Conservation (phyloP, 2,888 invertebrate species). For the Maniola hyperantus region DNA sequence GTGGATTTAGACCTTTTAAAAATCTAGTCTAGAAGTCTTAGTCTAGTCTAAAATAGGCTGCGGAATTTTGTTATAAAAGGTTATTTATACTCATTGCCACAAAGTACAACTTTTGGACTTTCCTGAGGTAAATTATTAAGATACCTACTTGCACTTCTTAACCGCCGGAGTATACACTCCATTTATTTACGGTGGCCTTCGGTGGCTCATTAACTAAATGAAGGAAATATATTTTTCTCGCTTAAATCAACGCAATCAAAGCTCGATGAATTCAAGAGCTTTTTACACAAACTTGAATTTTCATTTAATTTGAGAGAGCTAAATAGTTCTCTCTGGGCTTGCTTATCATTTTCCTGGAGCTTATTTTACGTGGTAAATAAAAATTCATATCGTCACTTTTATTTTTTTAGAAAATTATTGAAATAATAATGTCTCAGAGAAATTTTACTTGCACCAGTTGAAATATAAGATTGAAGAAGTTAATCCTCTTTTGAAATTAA, state of each 20-base stretch:
- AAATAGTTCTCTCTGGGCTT: conserved; percentile 35
- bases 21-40: too few relatives aligned
- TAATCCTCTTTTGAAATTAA: too few relatives aligned
- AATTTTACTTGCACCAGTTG: neutral
- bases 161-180: conserved; percentile 20
- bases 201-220: conserved; percentile 35
- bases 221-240: conserved; percentile 37
- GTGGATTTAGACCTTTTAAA: too few relatives aligned
- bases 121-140: too few relatives aligned
- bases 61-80: too few relatives aligned
- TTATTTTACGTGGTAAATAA: conserved; percentile 10
- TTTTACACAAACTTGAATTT: conserved; percentile 39
- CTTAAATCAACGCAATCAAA: conserved; percentile 40
- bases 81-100: too few relatives aligned
- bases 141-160: conserved; percentile 27
- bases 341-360: conserved; percentile 13
- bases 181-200: conserved; percentile 10
- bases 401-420: neutral
- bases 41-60: too few relatives aligned
- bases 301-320: conserved; percentile 38
- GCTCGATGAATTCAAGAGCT: conserved; percentile 38
- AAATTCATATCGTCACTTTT: neutral
- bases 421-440: neutral
- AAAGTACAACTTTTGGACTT: too few relatives aligned
- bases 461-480: neutral